Conservation (phyloP, 2,797 vertebrate genomes). For the Enteromius thamalakanensis region DNA sequence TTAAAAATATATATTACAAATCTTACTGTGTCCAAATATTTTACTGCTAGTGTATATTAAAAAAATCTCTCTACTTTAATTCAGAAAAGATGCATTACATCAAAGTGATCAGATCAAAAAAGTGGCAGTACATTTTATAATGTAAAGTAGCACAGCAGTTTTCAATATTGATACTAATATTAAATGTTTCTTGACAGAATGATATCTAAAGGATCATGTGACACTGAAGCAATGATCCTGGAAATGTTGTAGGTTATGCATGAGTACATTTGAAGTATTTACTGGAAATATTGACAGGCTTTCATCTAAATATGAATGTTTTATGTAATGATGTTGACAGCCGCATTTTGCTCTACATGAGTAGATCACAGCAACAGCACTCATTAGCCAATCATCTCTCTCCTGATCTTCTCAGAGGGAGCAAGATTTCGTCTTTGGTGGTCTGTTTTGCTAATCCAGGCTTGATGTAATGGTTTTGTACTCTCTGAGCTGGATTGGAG, state of each 20-base stretch:
- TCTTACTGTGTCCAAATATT: too few relatives aligned
- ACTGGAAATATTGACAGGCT: neutral
- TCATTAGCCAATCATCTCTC: constrained; percentile 38
- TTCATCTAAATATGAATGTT: neutral
- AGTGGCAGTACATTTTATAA: neutral
- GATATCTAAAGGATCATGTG: neutral
- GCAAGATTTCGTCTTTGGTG: neutral
- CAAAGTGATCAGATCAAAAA: neutral
- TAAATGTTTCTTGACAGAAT: neutral
- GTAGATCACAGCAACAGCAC: constrained; percentile 24
- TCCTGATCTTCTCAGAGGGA: constrained; percentile 4
- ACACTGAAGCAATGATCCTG: neutral
- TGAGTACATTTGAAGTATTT: neutral
- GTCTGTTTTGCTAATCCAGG: constrained; percentile 38
- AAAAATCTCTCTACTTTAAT: neutral
- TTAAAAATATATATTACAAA: too few relatives aligned
- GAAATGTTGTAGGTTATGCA: neutral
- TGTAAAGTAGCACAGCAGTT: neutral
- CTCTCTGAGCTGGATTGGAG: constrained; percentile 23
- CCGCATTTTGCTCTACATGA: neutral
- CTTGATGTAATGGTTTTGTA: constrained; percentile 53
- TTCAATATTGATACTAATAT: neutral
- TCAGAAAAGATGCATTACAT: neutral
- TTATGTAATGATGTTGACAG: neutral
- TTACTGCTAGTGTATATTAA: too few relatives aligned